Evolutionary conservation across 2,113 vertebrate species (phyloP).

Genomic region (Sturnira hondurensis): DNA sequence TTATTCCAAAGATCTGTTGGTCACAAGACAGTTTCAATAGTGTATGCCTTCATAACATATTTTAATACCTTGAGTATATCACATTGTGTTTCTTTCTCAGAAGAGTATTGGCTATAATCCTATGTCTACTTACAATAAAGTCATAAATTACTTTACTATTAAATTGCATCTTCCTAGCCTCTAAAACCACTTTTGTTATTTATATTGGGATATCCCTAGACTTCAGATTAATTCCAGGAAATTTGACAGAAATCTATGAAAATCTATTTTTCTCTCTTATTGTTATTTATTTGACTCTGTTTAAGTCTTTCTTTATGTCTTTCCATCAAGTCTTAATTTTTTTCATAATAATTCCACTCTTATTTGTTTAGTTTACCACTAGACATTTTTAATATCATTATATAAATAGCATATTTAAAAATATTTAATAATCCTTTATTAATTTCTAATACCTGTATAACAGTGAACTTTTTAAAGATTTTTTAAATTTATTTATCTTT

Average conservation of each 20-base stretch:
- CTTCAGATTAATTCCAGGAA: not conserved
- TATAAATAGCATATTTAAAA: not conserved
- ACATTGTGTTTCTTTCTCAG: not conserved
- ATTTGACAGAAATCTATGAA: not conserved
- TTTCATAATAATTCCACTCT: not conserved
- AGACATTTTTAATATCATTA: not conserved
- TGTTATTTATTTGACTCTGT: not conserved
- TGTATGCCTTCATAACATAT: not conserved
- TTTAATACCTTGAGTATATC: not conserved
- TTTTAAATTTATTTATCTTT: no score
- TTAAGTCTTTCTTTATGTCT: not conserved
- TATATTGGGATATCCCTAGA: not conserved
- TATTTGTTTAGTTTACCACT: not conserved
- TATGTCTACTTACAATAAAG: not conserved
- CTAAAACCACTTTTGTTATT: not conserved
- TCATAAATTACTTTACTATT: not conserved
- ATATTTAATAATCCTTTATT: no score
- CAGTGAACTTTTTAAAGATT: no score
- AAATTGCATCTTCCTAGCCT: no score
- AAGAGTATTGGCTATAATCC: not conserved
- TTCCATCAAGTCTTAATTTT: not conserved
- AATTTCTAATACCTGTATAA: no score
- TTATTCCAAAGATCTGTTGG: not conserved
- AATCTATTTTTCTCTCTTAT: conserved; percentile 2
- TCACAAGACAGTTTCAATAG: not conserved